Percentiles rank a stretch among this genome's conserved stretches.
These are phyloP conservation scores for Melanocharis versteri DNA, from an alignment of 2,113 vertebrate genomes.

Conservation along the genomic window DNA sequence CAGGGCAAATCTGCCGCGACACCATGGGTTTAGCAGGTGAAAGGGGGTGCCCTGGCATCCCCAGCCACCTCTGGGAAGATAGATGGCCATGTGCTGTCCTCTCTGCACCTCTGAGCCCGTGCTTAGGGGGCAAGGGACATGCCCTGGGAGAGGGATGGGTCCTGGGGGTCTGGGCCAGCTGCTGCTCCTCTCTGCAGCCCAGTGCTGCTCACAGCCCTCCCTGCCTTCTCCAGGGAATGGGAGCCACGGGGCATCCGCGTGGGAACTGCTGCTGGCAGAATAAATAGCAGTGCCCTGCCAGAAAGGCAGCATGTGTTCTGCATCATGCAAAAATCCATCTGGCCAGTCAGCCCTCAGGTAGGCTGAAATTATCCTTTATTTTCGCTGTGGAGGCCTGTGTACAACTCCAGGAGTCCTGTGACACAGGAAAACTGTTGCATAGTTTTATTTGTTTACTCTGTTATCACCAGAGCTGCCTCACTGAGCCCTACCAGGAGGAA, in stretches of 20 bases:
- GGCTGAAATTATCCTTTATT: neutral
- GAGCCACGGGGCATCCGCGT: rapidly evolving
- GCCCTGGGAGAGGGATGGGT: rapidly evolving
- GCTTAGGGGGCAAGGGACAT: neutral
- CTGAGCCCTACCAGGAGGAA: neutral
- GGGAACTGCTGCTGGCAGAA: neutral
- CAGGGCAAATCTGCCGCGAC: neutral
- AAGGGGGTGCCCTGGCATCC: neutral
- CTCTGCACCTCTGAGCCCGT: no score
- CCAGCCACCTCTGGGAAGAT: neutral
- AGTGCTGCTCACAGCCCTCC: neutral
- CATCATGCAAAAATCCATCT: neutral
- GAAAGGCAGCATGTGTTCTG: neutral
- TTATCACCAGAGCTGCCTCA: neutral
- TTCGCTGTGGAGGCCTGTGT: neutral
- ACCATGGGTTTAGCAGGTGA: neutral
- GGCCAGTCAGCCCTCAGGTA: neutral
- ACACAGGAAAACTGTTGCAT: neutral
- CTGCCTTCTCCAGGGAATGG: neutral
- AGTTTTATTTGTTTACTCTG: neutral
- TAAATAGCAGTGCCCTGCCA: neutral
- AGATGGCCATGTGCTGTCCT: neutral
- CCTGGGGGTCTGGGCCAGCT: rapidly evolving
- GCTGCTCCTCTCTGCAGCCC: neutral
- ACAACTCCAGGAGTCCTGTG: neutral